Conservation (phyloP, 1,140 invertebrate species). For the Cotesia glomerata region DNA sequence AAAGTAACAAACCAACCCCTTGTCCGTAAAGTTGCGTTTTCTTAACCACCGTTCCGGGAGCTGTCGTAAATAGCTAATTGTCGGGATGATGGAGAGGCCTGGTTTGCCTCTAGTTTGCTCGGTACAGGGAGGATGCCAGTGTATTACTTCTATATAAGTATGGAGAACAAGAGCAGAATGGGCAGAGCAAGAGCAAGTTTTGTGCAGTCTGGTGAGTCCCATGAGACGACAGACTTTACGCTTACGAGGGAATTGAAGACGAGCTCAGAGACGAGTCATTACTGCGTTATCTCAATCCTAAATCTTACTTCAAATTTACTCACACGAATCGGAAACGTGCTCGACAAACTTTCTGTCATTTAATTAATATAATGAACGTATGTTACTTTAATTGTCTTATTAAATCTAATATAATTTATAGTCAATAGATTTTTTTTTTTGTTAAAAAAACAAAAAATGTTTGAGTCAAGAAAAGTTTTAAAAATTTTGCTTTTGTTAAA, state of each 20-base stretch:
- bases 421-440: background rate
- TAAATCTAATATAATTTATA: background rate
- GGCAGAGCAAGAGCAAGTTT: slow-evolving; percentile 8
- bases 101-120: too few relatives aligned
- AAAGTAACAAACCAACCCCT: background rate
- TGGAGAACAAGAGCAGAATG: background rate
- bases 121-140: background rate
- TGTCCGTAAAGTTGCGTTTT: slow-evolving; percentile 5
- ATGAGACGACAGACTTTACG: slow-evolving; percentile 15
- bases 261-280: slow-evolving; percentile 6
- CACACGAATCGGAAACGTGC: slow-evolving; percentile 12
- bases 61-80: slow-evolving; percentile 24
- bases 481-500: too few relatives aligned
- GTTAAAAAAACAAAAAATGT: too few relatives aligned
- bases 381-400: slow-evolving; percentile 11
- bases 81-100: background rate
- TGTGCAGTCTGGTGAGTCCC: slow-evolving; percentile 1
- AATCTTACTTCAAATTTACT: slow-evolving; percentile 6
- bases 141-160: background rate
- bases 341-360: slow-evolving; percentile 11
- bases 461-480: too few relatives aligned
- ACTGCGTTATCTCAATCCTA: slow-evolving; percentile 9
- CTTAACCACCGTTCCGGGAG: slow-evolving; percentile 14
- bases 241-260: slow-evolving; percentile 19
- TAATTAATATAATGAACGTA: background rate